Evolutionary conservation across 2,888 invertebrate species (phyloP).

Genomic region (Apodemia zela): DNA sequence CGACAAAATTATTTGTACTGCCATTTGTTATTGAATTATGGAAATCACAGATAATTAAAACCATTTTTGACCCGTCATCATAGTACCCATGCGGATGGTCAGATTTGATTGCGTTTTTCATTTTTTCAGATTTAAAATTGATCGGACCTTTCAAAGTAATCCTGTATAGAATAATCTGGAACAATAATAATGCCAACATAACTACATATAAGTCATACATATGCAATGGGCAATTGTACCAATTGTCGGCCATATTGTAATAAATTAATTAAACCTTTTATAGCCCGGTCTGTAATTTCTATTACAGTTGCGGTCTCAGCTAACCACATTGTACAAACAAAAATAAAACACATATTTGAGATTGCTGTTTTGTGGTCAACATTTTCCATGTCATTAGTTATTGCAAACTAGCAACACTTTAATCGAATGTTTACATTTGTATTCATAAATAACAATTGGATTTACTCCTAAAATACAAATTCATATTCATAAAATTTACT

Average conservation of each 20-base stretch:
- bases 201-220: neutral
- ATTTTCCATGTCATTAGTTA: slow-evolving; percentile 5
- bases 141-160: too few relatives aligned
- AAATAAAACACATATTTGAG: neutral
- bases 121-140: too few relatives aligned
- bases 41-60: too few relatives aligned
- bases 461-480: too few relatives aligned
- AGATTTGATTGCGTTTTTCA: too few relatives aligned
- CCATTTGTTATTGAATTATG: too few relatives aligned
- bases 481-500: too few relatives aligned
- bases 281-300: neutral
- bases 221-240: neutral
- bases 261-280: slow-evolving; percentile 11
- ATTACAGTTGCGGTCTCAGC: slow-evolving; percentile 4
- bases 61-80: too few relatives aligned
- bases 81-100: too few relatives aligned
- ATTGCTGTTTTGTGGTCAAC: slow-evolving; percentile 1
- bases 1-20: too few relatives aligned
- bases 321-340: neutral
- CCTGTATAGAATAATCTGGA: too few relatives aligned
- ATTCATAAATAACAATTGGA: neutral
- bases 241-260: neutral
- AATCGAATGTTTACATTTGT: neutral
- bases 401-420: neutral
- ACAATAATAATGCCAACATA: neutral